These are phyloP conservation scores for Sebastes kiyomatsui DNA, from an alignment of 2,797 vertebrate species.

Conservation along the genomic window DNA sequence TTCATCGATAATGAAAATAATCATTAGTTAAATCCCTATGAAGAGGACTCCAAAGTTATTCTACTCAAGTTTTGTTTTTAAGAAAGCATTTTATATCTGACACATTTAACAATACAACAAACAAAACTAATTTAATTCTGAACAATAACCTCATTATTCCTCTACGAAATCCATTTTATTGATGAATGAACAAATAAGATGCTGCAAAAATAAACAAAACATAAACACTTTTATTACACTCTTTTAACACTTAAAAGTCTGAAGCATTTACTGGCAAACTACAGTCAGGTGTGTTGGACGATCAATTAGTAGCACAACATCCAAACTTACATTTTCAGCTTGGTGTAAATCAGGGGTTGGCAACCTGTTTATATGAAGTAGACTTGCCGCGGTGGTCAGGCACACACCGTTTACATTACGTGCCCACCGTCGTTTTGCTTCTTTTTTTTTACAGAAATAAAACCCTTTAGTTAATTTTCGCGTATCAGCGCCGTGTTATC, in stretches of 20 bases:
- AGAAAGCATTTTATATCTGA: background rate
- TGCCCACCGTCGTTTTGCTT: too few species aligned
- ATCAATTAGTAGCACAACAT: background rate
- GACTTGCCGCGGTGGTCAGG: fast-evolving
- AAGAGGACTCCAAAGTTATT: background rate
- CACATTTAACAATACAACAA: background rate
- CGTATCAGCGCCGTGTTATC: too few species aligned
- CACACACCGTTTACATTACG: too few species aligned
- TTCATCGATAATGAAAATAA: background rate
- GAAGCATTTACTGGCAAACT: background rate
- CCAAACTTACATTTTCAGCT: background rate
- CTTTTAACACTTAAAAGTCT: background rate
- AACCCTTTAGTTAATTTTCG: background rate
- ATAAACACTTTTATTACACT: background rate
- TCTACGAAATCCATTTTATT: too few species aligned
- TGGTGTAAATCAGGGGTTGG: background rate
- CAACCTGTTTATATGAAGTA: too few species aligned
- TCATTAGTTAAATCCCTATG: background rate
- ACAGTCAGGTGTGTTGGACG: background rate
- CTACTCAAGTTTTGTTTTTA: background rate
- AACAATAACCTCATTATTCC: background rate
- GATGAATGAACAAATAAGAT: background rate
- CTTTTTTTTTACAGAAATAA: background rate
- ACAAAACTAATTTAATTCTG: background rate
- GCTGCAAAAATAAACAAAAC: background rate